Conservation (phyloP, 2,113 vertebrate species). For the Phalacrocorax aristotelis region DNA sequence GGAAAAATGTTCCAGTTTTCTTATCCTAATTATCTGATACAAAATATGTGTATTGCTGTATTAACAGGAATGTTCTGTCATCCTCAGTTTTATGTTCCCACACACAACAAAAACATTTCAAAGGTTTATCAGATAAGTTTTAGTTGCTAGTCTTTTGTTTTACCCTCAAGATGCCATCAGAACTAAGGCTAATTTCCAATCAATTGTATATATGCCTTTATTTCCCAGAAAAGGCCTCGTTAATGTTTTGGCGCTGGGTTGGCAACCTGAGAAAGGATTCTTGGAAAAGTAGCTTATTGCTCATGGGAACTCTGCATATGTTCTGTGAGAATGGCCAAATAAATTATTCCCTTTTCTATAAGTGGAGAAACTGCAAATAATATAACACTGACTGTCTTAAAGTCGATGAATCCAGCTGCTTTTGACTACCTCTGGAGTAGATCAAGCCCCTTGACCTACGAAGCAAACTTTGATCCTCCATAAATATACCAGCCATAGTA, state of each 20-base stretch:
- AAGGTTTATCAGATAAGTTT: not conserved
- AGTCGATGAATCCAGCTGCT: not conserved
- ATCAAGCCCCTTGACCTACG: not conserved
- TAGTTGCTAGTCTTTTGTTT: not conserved
- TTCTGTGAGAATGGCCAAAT: not conserved
- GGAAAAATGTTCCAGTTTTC: not conserved
- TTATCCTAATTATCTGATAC: not conserved
- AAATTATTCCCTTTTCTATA: not conserved
- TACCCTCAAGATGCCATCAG: not conserved
- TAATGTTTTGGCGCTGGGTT: not conserved
- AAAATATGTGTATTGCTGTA: not conserved
- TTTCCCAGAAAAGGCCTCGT: not conserved
- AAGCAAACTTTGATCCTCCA: not conserved
- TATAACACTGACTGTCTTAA: not conserved
- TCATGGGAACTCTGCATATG: not conserved
- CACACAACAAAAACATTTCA: not conserved
- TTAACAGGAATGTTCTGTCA: not conserved
- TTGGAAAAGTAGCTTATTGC: not conserved
- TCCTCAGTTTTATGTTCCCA: not conserved
- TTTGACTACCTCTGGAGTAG: not conserved
- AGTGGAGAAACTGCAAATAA: not conserved
- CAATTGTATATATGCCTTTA: not conserved
- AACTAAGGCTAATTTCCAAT: not conserved
- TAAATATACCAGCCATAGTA: not conserved
- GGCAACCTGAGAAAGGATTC: not conserved